A percentile compares a stretch with the other conserved stretches of the same genome.
Evolutionary conservation across 2,113 vertebrate genomes (phyloP).

Genomic region (Gasterosteus nipponicus): DNA sequence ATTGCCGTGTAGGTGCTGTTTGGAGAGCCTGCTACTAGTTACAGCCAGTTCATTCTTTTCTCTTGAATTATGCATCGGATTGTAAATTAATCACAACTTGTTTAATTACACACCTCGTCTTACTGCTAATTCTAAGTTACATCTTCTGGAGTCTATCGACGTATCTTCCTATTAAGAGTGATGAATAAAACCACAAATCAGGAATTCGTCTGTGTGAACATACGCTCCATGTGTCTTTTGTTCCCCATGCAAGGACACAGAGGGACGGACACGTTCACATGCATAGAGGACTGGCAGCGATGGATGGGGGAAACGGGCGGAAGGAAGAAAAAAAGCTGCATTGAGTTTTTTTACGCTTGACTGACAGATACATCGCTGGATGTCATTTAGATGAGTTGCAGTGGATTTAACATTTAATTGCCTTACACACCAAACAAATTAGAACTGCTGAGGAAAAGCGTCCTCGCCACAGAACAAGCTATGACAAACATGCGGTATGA

Average conservation of each 20-base stretch:
- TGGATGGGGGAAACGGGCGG: not conserved
- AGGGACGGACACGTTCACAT: constrained; percentile 2
- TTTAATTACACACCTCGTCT: constrained; percentile 65
- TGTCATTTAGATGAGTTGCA: not conserved
- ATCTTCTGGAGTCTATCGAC: constrained; percentile 1
- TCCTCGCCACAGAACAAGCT: not conserved
- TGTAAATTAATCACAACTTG: constrained; percentile 52
- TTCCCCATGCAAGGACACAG: constrained; percentile 41
- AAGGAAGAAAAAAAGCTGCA: not conserved
- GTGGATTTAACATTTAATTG: constrained; percentile 2
- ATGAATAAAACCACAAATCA: not conserved
- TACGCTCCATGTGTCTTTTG: constrained; percentile 24
- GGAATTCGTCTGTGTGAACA: constrained; percentile 5
- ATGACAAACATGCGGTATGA: not conserved
- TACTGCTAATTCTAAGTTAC: constrained; percentile 62
- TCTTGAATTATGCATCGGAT: constrained; percentile 58
- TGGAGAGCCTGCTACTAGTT: constrained; percentile 51
- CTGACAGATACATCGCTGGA: not conserved
- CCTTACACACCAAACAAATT: not conserved
- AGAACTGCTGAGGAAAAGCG: not conserved
- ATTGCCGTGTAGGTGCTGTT: constrained; percentile 76
- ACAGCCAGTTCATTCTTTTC: constrained; percentile 55
- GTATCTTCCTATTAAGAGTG: constrained; percentile 6
- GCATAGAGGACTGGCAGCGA: constrained; percentile 13
- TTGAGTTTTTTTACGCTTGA: not conserved